Evolutionary conservation across 2,888 invertebrate species (phyloP).

Genomic region (Athalia circularis): DNA sequence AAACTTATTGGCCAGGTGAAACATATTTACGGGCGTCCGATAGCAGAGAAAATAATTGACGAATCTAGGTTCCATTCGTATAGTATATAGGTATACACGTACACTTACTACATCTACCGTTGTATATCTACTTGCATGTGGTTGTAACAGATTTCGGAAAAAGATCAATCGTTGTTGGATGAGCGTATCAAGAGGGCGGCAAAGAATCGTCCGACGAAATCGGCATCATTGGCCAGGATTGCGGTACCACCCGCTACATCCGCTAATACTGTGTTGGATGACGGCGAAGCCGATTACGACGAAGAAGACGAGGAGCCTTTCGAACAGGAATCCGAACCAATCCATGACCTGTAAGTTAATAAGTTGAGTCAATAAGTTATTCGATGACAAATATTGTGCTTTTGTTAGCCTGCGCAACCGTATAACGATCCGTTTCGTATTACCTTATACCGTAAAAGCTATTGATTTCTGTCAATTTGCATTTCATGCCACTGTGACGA

Average conservation of each 20-base stretch:
- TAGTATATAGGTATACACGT: background rate
- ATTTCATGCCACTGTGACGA: background rate
- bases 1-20: conserved; percentile 91
- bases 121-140: conserved; percentile 40
- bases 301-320: conserved; percentile 66
- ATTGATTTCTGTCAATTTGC: too few relatives aligned
- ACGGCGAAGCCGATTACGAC: conserved; percentile 70
- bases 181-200: conserved; percentile 96
- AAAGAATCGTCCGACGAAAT: conserved; percentile 78
- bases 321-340: conserved; percentile 61
- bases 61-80: background rate
- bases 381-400: background rate
- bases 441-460: too few relatives aligned
- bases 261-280: conserved; percentile 65
- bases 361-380: background rate
- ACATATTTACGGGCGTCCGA: conserved; percentile 1
- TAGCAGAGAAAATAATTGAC: background rate
- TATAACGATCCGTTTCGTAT: too few relatives aligned
- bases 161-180: conserved; percentile 94
- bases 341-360: conserved; percentile 35
- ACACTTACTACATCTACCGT: background rate
- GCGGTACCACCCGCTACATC: conserved; percentile 66
- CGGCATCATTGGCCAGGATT: conserved; percentile 75
- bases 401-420: background rate
- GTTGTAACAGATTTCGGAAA: conserved; percentile 86